Evolutionary conservation across 1,140 invertebrate species (phyloP), one percentile per base, ranked within the genome.

Genomic region (Acyrthosiphon pisum): DNA sequence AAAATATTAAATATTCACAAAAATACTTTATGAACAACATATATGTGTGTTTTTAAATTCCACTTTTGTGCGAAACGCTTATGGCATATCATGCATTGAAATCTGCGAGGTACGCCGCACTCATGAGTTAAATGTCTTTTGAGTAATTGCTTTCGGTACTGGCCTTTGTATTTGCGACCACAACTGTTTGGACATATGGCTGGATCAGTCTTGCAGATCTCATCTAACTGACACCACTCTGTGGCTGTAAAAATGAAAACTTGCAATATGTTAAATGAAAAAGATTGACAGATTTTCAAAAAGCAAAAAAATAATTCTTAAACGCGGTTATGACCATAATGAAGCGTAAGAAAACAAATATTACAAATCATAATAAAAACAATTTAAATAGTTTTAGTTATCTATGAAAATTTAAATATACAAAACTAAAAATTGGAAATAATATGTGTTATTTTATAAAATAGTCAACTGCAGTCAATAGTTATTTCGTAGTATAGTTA

Each of bases 51-150:
- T 87, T 93, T 93, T 11, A 94, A 53, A 86, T 94, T 94, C 81
- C 87, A 84, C 68, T 94, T 94, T 76, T 90, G 86, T 30, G 90
- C 22, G 35, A 92, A 94, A 48, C 60, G 41, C n/a, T 94, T 94
- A 6, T 90, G 89, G 68, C 94, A 94, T 46, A 94, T 93, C 23
- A 84, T 93, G 35, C 94, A 94, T 41, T 94, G 93, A 83, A 94
- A 94, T 50, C 93, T 93, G 44, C 88, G 68, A 11, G 93, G 93
- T 35, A 94, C 94, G 0, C 96, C 96, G 93, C 97, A 97, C 94
- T 97, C 96, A 94, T 96, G 96, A 68, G 95, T 96, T 93, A 96
- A 95, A 94, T 97, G 97, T 41, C 96, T 95, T 93, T 95, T 95
- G 8, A 96, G 94, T 81, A 90, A 84, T 56, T 93, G 91, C 8